These are phyloP conservation scores for Caloenas nicobarica DNA, from an alignment of 2,113 vertebrate genomes.

Conservation along the genomic window DNA sequence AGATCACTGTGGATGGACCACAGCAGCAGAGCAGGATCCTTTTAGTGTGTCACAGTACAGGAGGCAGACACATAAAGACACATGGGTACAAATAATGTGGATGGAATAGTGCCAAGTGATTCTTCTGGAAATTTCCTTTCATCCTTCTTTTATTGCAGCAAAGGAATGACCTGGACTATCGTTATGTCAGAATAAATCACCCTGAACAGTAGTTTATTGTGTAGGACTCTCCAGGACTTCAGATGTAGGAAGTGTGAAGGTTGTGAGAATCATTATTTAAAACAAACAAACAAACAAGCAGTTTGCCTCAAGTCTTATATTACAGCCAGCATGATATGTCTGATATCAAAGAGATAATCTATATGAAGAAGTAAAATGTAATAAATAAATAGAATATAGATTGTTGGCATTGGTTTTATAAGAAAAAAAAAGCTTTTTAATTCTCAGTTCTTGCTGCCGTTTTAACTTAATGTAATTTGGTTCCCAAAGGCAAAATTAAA, in stretches of 20 bases:
- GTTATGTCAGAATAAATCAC: background rate
- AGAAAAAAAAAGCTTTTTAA: background rate
- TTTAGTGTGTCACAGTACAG: background rate
- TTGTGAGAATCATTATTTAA: background rate
- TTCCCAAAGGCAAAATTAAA: background rate
- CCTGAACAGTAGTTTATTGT: background rate
- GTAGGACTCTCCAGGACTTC: background rate
- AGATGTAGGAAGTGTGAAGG: background rate
- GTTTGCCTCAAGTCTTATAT: background rate
- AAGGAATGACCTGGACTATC: background rate
- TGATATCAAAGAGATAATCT: background rate
- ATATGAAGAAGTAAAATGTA: background rate
- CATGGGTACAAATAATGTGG: background rate
- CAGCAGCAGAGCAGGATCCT: background rate
- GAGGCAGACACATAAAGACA: background rate
- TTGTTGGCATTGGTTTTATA: background rate
- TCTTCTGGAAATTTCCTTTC: background rate
- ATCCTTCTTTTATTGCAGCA: background rate
- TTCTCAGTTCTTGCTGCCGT: background rate
- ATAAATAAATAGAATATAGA: background rate
- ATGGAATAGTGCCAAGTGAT: background rate
- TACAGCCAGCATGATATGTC: background rate
- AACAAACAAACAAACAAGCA: background rate
- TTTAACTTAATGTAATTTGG: background rate
- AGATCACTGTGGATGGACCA: background rate